phyloP scores from a whole-genome alignment of 53 echinoderm and acorn worm genomes.

The Stichopus horrens region DNA sequence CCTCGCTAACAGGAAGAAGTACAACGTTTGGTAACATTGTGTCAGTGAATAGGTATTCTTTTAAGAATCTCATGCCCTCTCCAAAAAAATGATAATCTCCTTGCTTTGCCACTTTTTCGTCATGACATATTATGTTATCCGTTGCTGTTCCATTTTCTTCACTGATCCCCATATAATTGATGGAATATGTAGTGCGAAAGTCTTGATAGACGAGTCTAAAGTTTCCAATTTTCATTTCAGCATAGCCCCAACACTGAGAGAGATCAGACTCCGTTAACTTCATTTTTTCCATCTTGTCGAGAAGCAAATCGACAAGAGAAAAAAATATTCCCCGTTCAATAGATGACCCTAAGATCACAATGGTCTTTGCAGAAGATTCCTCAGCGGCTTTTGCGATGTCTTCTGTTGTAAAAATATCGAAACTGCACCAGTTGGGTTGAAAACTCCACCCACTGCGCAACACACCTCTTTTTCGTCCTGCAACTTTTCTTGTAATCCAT shows the following conservation, averaged over 20 bases:
- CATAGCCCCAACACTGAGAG: constrained; percentile 31
- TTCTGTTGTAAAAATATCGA: constrained; percentile 14
- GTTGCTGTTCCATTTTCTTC: neutral
- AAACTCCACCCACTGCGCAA: constrained; percentile 30
- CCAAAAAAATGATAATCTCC: neutral
- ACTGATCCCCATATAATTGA: neutral
- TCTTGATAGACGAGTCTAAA: constrained; percentile 4
- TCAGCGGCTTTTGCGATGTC: neutral
- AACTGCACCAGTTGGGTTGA: constrained; percentile 14
- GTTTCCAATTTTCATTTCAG: neutral
- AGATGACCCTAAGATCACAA: constrained; percentile 11
- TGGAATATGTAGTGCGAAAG: neutral
- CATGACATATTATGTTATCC: neutral
- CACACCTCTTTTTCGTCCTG: neutral
- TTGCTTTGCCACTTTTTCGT: neutral
- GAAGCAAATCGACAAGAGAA: constrained; percentile 17
- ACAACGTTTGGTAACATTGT: neutral
- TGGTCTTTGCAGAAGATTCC: neutral
- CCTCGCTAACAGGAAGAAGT: neutral
- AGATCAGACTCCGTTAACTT: neutral
- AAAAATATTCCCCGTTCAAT: constrained; percentile 31
- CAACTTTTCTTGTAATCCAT: constrained; percentile 9
- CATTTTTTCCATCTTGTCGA: neutral
- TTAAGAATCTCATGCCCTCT: neutral
- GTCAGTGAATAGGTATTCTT: neutral